Evolutionary conservation across 2,888 invertebrate genomes (phyloP).

Genomic region (Chamaedrilus cognettii): DNA sequence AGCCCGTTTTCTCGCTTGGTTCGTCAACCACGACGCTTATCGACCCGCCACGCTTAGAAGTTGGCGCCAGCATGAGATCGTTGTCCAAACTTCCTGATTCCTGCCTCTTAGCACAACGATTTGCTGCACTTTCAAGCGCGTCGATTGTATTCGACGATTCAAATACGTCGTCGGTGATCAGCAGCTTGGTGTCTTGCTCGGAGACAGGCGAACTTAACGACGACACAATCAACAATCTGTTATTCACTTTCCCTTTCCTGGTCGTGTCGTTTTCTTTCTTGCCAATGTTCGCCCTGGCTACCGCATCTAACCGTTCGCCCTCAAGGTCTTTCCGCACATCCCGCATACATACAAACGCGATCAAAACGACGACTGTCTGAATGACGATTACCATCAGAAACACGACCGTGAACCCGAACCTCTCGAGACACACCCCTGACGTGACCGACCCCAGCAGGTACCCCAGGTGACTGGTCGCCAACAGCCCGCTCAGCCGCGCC

Average conservation of each 20-base stretch:
- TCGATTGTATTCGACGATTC: neutral
- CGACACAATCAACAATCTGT: too few relatives aligned
- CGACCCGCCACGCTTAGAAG: neutral
- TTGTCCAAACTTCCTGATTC: neutral
- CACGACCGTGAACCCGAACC: slow-evolving; percentile 40
- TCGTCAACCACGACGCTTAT: neutral
- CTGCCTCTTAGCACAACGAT: too few relatives aligned
- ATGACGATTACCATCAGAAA: slow-evolving; percentile 47
- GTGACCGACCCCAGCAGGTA: slow-evolving; percentile 52
- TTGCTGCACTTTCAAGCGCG: neutral
- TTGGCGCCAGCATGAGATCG: too few relatives aligned
- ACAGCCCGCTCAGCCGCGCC: slow-evolving; percentile 45
- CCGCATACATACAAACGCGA: slow-evolving; percentile 44
- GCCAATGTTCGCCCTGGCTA: neutral
- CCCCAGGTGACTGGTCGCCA: slow-evolving; percentile 58
- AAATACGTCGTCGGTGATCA: neutral
- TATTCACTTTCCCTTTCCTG: too few relatives aligned
- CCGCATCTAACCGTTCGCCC: neutral
- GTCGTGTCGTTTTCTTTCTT: neutral
- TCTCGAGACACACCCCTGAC: slow-evolving; percentile 46
- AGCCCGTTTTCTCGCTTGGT: neutral
- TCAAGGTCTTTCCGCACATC: neutral
- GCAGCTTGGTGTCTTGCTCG: neutral
- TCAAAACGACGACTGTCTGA: slow-evolving; percentile 46
- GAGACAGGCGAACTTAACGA: neutral